Conservation (phyloP, 2,797 vertebrate species). For the Sebastes trivittatus region DNA sequence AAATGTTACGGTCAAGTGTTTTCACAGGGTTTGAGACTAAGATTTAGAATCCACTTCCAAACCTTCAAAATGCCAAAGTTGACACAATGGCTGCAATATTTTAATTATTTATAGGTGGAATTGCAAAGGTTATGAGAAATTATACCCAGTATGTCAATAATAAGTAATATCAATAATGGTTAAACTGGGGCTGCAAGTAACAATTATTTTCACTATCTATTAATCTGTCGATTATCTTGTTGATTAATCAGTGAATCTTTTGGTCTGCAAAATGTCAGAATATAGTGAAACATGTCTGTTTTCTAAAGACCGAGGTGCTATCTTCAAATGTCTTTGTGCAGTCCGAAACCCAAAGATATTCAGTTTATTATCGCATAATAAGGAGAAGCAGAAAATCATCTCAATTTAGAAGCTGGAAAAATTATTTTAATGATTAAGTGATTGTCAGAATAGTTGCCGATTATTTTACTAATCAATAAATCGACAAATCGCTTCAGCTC, state of each 20-base stretch:
- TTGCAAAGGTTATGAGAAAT: background rate
- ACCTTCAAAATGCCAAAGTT: background rate
- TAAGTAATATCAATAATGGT: background rate
- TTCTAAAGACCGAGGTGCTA: background rate
- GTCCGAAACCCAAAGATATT: background rate
- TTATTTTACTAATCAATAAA: background rate
- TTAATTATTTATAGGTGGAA: background rate
- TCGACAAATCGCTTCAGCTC: background rate
- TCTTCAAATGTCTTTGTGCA: background rate
- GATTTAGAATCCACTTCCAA: background rate
- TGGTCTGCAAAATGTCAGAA: background rate
- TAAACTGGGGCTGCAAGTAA: background rate
- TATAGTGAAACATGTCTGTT: background rate
- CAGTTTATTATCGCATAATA: background rate
- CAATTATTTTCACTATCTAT: background rate
- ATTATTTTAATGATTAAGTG: background rate
- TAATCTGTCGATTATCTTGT: background rate
- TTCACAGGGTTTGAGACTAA: background rate
- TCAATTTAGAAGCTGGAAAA: background rate
- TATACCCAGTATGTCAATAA: background rate
- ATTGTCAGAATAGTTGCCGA: background rate
- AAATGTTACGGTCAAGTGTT: background rate
- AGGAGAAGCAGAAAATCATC: background rate
- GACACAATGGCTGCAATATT: background rate
- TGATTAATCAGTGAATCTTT: background rate